Base-by-base conservation (phyloP, 2,797 vertebrate species). In the Heteromormyrus szaboi region DNA sequence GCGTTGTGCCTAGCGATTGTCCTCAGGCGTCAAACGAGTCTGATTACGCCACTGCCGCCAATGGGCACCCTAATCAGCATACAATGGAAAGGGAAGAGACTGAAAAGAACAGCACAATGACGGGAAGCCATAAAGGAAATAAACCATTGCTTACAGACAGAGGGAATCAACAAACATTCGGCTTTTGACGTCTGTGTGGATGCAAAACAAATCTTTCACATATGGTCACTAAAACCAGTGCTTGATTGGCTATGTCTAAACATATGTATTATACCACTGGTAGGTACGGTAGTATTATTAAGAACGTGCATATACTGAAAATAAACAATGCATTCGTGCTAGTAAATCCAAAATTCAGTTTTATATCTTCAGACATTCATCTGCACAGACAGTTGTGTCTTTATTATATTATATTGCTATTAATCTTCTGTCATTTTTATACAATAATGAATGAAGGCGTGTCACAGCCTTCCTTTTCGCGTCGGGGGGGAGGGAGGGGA, bases 131-230 rank as follows among this genome's bases (percentile, higher is more conserved):
- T 17, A n/a, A 2, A 41, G 11, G 88, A 25, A 87, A 19, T 12
- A 86, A 84, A 53, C 25, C 14, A 81, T 83, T 84, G 44, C 86
- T 89, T 88, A 88, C 6, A 41, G 51, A 4, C 44, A 4, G 8
- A 0, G 53, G 2, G 46, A 56, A 19, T 0, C 90, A 41, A 17
- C 88, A 83, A 68, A 68, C 48, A 50, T 44, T 12, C 65, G 95
- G 96, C 56, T 96, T 54, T 97, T 96, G 87, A 96, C 96, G 95
- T 96, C 95, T 97, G 94, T 22, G 41, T 96, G 68, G 19, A 44
- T 79, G 37, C 33, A 79, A 79, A 79, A 79, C 14, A 44, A 79
- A n/a, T 37, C 1, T 17, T 14, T 19, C 14, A 44, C 37, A 79
- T 79, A 79, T 19, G 72, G 72, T 44, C 41, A 44, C 41, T 79